Evolutionary conservation across 2,797 vertebrate species (phyloP).

Genomic region (Oryzias dopingdopingensis): DNA sequence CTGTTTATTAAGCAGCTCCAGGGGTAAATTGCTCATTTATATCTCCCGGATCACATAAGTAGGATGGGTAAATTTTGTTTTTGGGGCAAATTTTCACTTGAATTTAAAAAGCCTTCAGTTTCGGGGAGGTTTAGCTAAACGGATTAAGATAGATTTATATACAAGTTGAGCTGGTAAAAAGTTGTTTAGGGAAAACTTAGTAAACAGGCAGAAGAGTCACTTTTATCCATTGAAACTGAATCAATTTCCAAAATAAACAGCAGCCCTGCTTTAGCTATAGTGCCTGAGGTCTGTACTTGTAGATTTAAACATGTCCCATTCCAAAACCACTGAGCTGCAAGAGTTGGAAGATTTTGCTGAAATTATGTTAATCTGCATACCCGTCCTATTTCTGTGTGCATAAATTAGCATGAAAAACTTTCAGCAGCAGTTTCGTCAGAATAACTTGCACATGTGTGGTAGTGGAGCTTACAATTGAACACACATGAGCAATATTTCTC

Average conservation of each 20-base stretch:
- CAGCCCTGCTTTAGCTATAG: slow-evolving; percentile 45
- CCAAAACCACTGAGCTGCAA: slow-evolving; percentile 41
- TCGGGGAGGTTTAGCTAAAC: slow-evolving; percentile 59
- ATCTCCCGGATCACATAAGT: slow-evolving; percentile 45
- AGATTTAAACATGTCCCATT: slow-evolving; percentile 39
- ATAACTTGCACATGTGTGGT: slow-evolving; percentile 4
- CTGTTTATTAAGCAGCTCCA: slow-evolving; percentile 33
- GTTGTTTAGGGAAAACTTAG: slow-evolving; percentile 37
- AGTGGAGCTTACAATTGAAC: not conserved
- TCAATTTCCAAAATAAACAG: slow-evolving; percentile 50
- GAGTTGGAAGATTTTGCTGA: slow-evolving; percentile 33
- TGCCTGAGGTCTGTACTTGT: slow-evolving; percentile 54
- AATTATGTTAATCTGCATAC: slow-evolving; percentile 50
- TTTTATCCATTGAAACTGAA: slow-evolving; percentile 44
- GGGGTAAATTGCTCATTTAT: slow-evolving; percentile 30
- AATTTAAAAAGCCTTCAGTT: slow-evolving; percentile 30
- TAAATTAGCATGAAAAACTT: slow-evolving; percentile 44
- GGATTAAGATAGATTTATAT: slow-evolving; percentile 62
- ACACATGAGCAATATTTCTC: not conserved
- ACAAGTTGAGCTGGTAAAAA: slow-evolving; percentile 42
- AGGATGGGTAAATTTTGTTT: slow-evolving; percentile 44
- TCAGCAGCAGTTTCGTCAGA: slow-evolving; percentile 22
- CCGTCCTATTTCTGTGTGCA: slow-evolving; percentile 43
- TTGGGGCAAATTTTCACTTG: slow-evolving; percentile 40
- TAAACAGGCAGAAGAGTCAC: slow-evolving; percentile 26